Conservation (phyloP, 1,140 invertebrate species). For the Colletes gigas region DNA sequence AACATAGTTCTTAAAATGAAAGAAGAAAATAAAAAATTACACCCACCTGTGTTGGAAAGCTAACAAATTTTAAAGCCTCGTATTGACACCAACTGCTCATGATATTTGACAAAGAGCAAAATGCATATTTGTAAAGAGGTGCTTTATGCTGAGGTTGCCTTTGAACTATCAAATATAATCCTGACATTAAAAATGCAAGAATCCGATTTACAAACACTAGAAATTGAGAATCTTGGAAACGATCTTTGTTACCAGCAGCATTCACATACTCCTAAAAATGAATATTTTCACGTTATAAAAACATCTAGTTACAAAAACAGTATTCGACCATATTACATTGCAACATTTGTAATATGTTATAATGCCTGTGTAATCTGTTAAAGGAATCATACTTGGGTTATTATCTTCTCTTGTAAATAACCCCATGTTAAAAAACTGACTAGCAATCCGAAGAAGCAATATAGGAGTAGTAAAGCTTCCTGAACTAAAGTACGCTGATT, state of each 20-base stretch:
- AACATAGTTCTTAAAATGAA: neutral
- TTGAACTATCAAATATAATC: slow-evolving; percentile 83
- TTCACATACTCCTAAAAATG: slow-evolving; percentile 85
- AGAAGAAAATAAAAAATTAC: neutral
- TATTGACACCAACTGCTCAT: slow-evolving; percentile 99
- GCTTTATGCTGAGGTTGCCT: slow-evolving; percentile 88
- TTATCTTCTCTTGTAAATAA: slow-evolving; percentile 95
- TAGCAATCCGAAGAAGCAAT: slow-evolving; percentile 95
- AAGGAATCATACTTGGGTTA: slow-evolving; percentile 86
- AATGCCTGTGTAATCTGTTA: neutral
- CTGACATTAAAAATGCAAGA: slow-evolving; percentile 90
- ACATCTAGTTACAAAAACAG: neutral
- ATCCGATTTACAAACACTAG: slow-evolving; percentile 96
- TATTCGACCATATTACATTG: neutral
- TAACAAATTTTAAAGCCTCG: slow-evolving; percentile 98
- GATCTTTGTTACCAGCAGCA: slow-evolving; percentile 82
- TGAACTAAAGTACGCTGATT: slow-evolving; percentile 79
- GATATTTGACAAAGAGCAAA: slow-evolving; percentile 98
- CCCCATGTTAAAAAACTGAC: slow-evolving; percentile 96
- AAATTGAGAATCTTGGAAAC: slow-evolving; percentile 96
- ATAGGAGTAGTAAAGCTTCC: slow-evolving; percentile 84
- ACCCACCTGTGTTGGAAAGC: slow-evolving; percentile 96
- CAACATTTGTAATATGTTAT: neutral
- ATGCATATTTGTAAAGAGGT: slow-evolving; percentile 98
- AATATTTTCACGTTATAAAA: neutral